Conservation (phyloP, 2,797 vertebrate species). For the Harpagifer antarcticus region DNA sequence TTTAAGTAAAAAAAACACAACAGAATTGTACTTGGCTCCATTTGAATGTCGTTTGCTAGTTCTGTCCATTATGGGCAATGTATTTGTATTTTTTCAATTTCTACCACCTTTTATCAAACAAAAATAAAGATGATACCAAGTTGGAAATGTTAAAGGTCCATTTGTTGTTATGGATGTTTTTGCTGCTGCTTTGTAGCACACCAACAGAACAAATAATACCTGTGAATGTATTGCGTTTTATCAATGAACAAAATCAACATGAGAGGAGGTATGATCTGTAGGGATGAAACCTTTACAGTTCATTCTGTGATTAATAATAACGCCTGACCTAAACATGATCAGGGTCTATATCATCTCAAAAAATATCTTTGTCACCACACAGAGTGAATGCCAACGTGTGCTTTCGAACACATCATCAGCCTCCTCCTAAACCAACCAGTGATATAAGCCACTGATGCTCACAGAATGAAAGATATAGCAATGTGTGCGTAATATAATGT, state of each 20-base stretch:
- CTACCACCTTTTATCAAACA: background rate
- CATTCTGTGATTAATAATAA: slow-evolving; percentile 47
- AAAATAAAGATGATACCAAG: background rate
- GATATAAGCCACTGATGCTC: slow-evolving; percentile 67
- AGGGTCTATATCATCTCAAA: slow-evolving; percentile 45
- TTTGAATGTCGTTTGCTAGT: slow-evolving; percentile 57
- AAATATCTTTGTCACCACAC: slow-evolving; percentile 58
- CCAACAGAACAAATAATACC: slow-evolving; percentile 31
- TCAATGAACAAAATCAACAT: slow-evolving; percentile 15
- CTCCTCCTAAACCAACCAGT: slow-evolving; percentile 81
- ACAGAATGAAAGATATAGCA: slow-evolving; percentile 69
- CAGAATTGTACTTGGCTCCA: slow-evolving; percentile 53
- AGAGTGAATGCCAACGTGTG: slow-evolving; percentile 58
- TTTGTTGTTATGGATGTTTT: slow-evolving; percentile 13
- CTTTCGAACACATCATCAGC: slow-evolving; percentile 53
- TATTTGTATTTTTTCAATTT: slow-evolving; percentile 15
- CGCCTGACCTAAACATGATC: slow-evolving; percentile 23
- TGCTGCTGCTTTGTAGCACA: slow-evolving; percentile 11
- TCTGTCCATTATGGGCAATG: slow-evolving; percentile 36
- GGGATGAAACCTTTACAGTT: slow-evolving; percentile 49
- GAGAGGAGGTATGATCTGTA: slow-evolving; percentile 35
- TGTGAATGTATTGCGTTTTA: slow-evolving; percentile 25
- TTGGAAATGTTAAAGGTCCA: background rate
- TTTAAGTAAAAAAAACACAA: slow-evolving; percentile 55
- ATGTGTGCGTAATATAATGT: slow-evolving; percentile 57